Evolutionary conservation across 2,888 invertebrate species (phyloP).

Genomic region (Thymelicus sylvestris): DNA sequence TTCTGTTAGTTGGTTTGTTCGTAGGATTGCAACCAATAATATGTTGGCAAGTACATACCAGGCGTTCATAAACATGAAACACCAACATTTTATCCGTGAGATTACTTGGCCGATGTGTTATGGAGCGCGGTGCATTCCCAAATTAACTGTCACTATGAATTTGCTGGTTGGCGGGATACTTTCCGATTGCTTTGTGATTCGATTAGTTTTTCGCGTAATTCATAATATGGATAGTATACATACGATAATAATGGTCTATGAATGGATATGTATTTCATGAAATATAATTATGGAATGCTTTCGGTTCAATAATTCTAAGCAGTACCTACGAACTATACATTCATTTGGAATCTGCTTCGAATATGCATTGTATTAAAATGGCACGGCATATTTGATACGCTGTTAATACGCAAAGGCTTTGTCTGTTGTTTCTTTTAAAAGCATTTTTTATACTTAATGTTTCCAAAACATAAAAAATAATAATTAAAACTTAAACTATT

Average conservation of each 20-base stretch:
- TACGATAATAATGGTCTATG: background rate
- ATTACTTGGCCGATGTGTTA: constrained; percentile 79
- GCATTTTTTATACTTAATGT: no score
- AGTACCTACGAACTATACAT: no score
- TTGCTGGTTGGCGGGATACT: constrained; percentile 65
- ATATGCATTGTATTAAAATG: no score
- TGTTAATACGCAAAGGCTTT: no score
- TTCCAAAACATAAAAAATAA: no score
- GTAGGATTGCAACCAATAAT: constrained; percentile 37
- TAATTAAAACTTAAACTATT: no score
- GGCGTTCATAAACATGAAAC: constrained; percentile 57
- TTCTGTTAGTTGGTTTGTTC: no score
- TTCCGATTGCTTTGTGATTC: constrained; percentile 77
- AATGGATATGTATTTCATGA: background rate
- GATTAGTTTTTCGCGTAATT: constrained; percentile 76
- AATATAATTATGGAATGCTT: no score
- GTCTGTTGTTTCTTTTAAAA: no score
- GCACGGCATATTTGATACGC: no score
- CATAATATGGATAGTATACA: constrained; percentile 37
- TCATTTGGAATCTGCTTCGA: no score
- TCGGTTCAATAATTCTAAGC: no score
- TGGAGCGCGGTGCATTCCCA: constrained; percentile 77
- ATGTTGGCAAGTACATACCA: constrained; percentile 42
- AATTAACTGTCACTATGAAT: constrained; percentile 82
- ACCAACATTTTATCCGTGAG: constrained; percentile 55